A percentile compares a stretch with the other conserved stretches of the same genome.
These are phyloP conservation scores for Stenichneumon culpator DNA, from an alignment of 2,888 invertebrate genomes.

Conservation along the genomic window DNA sequence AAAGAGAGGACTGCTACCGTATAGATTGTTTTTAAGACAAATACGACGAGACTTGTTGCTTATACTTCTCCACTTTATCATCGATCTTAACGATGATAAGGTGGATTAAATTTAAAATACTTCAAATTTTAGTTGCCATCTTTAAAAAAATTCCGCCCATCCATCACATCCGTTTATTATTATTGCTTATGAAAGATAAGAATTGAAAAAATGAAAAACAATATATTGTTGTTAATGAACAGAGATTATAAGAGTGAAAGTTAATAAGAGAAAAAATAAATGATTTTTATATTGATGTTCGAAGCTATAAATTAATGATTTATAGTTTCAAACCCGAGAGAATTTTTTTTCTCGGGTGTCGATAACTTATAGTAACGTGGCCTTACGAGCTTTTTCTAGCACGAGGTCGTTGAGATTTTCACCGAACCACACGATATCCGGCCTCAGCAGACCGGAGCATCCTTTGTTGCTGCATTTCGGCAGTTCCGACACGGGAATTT, in stretches of 20 bases:
- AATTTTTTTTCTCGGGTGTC: background rate
- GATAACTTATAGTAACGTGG: background rate
- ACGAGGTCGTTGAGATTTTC: slow-evolving; percentile 90
- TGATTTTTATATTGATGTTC: background rate
- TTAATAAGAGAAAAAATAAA: background rate
- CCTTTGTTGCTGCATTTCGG: slow-evolving; percentile 89
- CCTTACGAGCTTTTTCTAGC: slow-evolving; percentile 88
- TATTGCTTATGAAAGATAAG: background rate
- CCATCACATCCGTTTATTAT: background rate
- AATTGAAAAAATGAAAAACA: background rate
- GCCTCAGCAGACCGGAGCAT: slow-evolving; percentile 91
- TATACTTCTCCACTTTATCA: no score
- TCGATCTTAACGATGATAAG: no score
- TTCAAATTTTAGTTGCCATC: background rate
- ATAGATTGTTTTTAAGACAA: background rate
- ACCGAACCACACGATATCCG: slow-evolving; percentile 96
- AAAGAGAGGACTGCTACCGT: background rate
- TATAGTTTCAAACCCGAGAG: background rate
- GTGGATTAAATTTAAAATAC: no score
- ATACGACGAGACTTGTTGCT: background rate
- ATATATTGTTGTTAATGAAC: background rate
- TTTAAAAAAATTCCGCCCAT: background rate
- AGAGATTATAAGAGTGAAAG: background rate
- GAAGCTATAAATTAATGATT: background rate
- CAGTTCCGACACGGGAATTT: slow-evolving; percentile 89